Percentiles rank a stretch among this genome's conserved stretches.
phyloP scores from a whole-genome alignment of 2,113 vertebrate species.

The Desmodus rotundus region DNA sequence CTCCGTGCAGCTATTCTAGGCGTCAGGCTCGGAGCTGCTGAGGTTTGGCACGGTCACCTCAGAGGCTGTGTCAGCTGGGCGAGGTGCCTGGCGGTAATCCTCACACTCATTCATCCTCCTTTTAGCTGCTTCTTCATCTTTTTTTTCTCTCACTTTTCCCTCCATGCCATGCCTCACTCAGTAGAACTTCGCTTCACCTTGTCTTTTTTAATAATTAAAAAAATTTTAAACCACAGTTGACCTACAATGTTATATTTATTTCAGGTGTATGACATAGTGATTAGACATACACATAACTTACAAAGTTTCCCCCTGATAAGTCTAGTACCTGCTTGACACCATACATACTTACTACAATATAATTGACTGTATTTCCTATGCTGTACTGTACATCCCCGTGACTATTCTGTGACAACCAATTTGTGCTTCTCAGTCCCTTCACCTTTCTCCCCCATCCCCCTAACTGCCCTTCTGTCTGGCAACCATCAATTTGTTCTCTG shows the following conservation, averaged over 20 bases:
- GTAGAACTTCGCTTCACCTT: background rate
- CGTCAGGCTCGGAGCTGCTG: background rate
- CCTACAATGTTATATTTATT: background rate
- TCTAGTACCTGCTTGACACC: background rate
- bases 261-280: background rate
- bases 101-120: background rate
- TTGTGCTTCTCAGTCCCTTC: background rate
- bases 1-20: conserved; percentile 53
- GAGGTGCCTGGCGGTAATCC: background rate
- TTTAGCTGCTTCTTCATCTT: background rate
- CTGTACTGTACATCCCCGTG: background rate
- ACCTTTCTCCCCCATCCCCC: background rate
- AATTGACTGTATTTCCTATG: background rate
- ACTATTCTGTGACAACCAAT: background rate
- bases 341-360: too few relatives aligned
- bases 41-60: background rate
- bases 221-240: background rate
- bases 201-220: background rate
- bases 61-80: background rate
- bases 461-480: background rate
- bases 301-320: background rate
- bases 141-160: background rate
- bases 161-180: background rate
- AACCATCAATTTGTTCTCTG: background rate
- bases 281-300: too few relatives aligned